Base-by-base conservation (phyloP, 2,113 vertebrate genomes). In the Lophius piscatorius region DNA sequence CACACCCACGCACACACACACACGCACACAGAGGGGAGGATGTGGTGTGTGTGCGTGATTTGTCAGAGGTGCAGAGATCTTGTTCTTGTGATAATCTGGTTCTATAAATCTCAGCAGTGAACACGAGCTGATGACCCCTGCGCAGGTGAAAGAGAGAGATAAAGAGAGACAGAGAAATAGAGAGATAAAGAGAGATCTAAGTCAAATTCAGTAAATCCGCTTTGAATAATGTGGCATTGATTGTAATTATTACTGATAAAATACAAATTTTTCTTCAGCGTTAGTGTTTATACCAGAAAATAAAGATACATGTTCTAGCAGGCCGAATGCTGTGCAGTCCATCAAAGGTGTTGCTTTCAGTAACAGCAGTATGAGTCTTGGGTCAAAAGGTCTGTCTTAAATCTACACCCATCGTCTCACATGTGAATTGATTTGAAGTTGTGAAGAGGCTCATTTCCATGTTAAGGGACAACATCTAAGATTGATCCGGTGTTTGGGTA, bases 21-120 rank as follows among this genome's bases (percentile, higher is more conserved):
- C 56, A 54, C 31, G 61, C n/a, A 33, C 8, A 42, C n/a, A n/a
- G n/a, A n/a, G n/a, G n/a, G n/a, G 41, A 73, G 65, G 55, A 35
- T 31, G 33, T 67, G 40, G 48, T 67, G 42, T 18, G 21, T 42
- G 22, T 22, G 23, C 28, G 18, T 31, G 13, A 18, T 65, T 63
- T 33, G 49, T 68, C 17, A 63, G 41, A 57, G 18, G 28, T 61
- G 28, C 29, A 57, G 35, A 63, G 51, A 62, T 3, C 18, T 24
- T 22, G 40, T 22, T 39, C 17, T 33, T 10, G 26, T 45, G 20
- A 57, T 24, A 38, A 35, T 39, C 20, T 50, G 6, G n/a, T 9
- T 60, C 11, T 36, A 34, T 14, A 34, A n/a, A 61, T 44, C 12
- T 38, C 38, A 74, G 50, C 26, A 35, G n/a, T n/a, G n/a, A n/a